Base-by-base conservation (phyloP, 2,113 vertebrate species). In the Pangasianodon hypophthalmus region DNA sequence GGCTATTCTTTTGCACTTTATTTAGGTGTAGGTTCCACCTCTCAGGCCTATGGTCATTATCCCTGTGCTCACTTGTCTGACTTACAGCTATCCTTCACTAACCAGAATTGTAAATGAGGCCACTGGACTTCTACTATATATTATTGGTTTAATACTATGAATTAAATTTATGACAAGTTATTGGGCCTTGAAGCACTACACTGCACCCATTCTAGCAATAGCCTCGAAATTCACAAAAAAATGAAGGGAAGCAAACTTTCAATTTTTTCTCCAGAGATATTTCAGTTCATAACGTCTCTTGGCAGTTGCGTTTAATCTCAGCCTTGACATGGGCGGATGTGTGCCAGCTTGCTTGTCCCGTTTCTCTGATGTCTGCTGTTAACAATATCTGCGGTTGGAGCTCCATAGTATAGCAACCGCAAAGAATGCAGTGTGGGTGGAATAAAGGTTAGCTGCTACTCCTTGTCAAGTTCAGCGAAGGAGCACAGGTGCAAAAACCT, bases 351-450 rank as follows among this genome's bases (percentile, higher is more conserved):
- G 90, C 91, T 92, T 92, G 92, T 94, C 92, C 90, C 83, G 11
- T 94, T 92, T 93, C 93, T 93, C 89, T 91, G 93, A 94, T 91
- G 92, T 92, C 93, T 93, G 87, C 85, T 90, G 88, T 93, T 95
- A 94, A 96, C 94, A 95, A 94, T 93, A 92, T 91, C 92, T 92
- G 91, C 90, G 92, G 93, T 92, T 82, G 84, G 86, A 91, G 93
- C 79, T 56, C 86, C 84, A 41, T 93, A 41, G 88, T 95, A 93
- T 94, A 95, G 94, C 94, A 95, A 94, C 94, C 94, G 32, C 93
- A 94, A 95, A 93, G 95, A 96, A 96, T 96, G 95, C 89, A 93
- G 93, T 93, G 94, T 93, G 93, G 93, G 93, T 86, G 86, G 88
- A 93, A 94, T 95, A 95, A 95, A 96, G 91, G 90, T 80, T 86